Base-by-base conservation (phyloP, 1,140 invertebrate species). In the Helicoverpa zea region DNA sequence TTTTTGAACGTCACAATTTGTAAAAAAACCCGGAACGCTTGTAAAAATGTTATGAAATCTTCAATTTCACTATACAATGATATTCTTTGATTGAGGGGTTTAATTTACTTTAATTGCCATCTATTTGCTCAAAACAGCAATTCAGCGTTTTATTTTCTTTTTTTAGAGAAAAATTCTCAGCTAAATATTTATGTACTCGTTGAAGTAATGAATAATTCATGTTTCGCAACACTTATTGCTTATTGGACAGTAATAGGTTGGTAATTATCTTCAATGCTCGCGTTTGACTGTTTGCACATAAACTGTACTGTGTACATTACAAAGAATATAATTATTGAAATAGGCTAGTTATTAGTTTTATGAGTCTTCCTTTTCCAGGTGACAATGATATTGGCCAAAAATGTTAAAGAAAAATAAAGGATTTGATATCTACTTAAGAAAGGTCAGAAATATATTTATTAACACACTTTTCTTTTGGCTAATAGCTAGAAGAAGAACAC, bases 231-330 rank as follows among this genome's bases (percentile, higher is more conserved):
- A 56, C 35, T 12, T 43, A 43, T 43, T 43, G 35, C 35, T 54
- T 58, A 43, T 29, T 58, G 18, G 70, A 58, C 29, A 56, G 51
- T 73, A 73, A 73, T 73, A 43, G 70, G 14, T 56, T 10, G 3
- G 70, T 58, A 73, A 73, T 73, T 73, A 73, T 73, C 70, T 56
- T 16, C 29, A 73, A 58, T 43, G 70, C 13, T 56, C 52, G 10
- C 52, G 70, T 56, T 73, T 73, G 30, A 29, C 58, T 73, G 49
- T 49, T 73, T 73, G 29, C 14, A 11, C 29, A 73, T 73, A 18
- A 10, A 54, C 29, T 14, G 16, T n/a, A n/a, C n/a, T n/a, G n/a
- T n/a, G n/a, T n/a, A 23, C 23, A 23, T 29, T 1, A 49, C 2
- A 51, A 2, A 51, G 47, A 5, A 23, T 54, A 23, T 54, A 23